These are phyloP conservation scores for Eunapius fragilis DNA, from an alignment of 37 sponge, comb jelly and placozoan genomes.

Conservation along the genomic window DNA sequence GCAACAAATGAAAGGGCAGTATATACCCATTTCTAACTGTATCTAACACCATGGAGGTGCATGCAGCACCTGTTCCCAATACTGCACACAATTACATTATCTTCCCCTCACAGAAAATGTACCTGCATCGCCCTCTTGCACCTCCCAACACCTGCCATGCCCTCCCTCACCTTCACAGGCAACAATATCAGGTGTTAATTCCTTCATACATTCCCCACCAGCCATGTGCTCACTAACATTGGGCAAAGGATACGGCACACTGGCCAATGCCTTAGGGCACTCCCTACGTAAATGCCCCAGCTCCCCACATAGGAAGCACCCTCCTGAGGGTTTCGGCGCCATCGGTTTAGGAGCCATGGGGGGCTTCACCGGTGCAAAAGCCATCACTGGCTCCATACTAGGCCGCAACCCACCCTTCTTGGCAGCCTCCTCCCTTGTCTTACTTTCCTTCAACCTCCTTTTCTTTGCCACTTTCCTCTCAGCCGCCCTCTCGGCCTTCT, in stretches of 20 bases:
- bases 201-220: no score
- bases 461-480: background rate
- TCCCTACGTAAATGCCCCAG: slow-evolving; percentile 10
- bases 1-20: background rate
- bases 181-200: no score
- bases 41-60: slow-evolving; percentile 1
- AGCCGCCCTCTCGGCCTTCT: background rate
- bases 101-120: no score
- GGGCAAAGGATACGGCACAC: no score
- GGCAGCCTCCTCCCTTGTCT: no score
- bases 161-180: background rate
- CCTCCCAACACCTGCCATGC: background rate
- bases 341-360: background rate
- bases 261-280: background rate
- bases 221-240: no score
- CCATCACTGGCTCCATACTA: no score
- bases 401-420: no score
- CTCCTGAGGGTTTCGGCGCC: background rate
- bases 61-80: background rate
- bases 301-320: background rate
- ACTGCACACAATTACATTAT: no score
- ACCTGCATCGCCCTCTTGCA: background rate
- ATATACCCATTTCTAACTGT: slow-evolving; percentile 7
- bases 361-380: no score
- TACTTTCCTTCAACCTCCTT: background rate